Evolutionary conservation across 2,797 vertebrate genomes (phyloP), one percentile per base, ranked within the genome.

Genomic region (Malacoctenus gilli): DNA sequence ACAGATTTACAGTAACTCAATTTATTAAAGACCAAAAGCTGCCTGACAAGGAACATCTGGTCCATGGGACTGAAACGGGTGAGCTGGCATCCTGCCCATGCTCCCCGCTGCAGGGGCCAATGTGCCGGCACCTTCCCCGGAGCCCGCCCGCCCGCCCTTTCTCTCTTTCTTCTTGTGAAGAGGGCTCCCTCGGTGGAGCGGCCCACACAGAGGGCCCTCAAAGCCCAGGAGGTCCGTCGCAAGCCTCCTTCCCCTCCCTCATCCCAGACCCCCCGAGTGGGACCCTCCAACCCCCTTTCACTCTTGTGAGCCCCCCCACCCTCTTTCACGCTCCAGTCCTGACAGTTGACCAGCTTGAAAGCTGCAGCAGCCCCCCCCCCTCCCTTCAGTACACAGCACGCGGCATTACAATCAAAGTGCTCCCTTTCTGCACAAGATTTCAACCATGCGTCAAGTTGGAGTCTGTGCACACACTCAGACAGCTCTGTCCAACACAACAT

Each of bases 21-120:
- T 89, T 85, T 92, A 80, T 84, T 80, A 85, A 89, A 87, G 77
- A 68, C 82, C 79, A 84, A 54, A 80, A 83, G 71, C 72, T 83
- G 82, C 68, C 78, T 85, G 89, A 91, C 73, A 83, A 70, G 77
- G 63, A 92, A 91, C 89, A 94, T 92, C 90, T 93, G 91, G 85
- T 83, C 68, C 67, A 79, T 87, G 80, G 77, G 76, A 86, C 79
- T 83, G 80, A 67, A 80, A 72, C 65, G 82, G 83, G 78, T 58
- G 77, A 79, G 67, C 72, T 93, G 90, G 89, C 88, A 76, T 80
- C 59, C 72, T 84, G 89, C 84, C 47, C 15, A 23, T 51, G 61
- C 76, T 86, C 77, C 80, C 83, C 85, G 83, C 68, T 76, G 85
- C 47, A 84, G 53, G 52, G 86, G 84, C 82, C 82, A 83, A 56